A percentile compares a stretch with the other conserved stretches of the same genome.
These are phyloP conservation scores for Egretta garzetta DNA, from an alignment of 2,113 vertebrate species.

Conservation along the genomic window DNA sequence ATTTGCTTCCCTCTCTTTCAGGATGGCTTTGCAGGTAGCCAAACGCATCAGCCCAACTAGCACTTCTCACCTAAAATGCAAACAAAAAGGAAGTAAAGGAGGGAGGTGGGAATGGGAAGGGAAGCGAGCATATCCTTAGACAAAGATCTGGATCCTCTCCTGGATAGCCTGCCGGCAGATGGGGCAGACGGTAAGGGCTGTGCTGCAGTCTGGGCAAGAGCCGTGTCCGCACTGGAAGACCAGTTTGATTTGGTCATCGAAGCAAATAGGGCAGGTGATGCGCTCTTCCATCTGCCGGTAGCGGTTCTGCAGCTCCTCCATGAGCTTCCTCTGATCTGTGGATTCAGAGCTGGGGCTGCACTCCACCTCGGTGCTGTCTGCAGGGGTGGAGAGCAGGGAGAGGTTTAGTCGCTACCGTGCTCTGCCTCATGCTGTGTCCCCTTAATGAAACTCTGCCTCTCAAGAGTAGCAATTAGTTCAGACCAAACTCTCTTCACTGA, in stretches of 20 bases:
- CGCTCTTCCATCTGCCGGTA: conserved; percentile 99
- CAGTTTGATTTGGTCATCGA: conserved; percentile 97
- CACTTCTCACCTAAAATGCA: neutral
- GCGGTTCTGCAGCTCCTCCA: conserved; percentile 96
- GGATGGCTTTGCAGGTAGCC: neutral
- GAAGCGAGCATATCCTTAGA: conserved; percentile 69
- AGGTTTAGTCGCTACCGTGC: neutral
- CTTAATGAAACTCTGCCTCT: neutral
- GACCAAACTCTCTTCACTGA: neutral
- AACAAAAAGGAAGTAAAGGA: neutral
- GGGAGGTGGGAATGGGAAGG: neutral
- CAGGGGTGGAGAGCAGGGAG: neutral
- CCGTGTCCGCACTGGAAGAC: conserved; percentile 98
- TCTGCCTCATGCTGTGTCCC: neutral
- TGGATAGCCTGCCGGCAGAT: conserved; percentile 96
- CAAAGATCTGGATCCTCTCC: conserved; percentile 93
- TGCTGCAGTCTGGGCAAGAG: conserved; percentile 93
- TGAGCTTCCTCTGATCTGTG: conserved; percentile 90
- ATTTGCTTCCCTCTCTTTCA: neutral
- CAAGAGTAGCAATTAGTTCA: neutral
- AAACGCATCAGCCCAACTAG: neutral
- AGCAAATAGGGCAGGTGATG: conserved; percentile 98
- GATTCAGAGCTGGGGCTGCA: conserved; percentile 80
- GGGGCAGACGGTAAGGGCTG: conserved; percentile 90
- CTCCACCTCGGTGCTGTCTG: conserved; percentile 94